Conservation (phyloP, 2,113 vertebrate genomes). For the Brachypodius melanocephalos region DNA sequence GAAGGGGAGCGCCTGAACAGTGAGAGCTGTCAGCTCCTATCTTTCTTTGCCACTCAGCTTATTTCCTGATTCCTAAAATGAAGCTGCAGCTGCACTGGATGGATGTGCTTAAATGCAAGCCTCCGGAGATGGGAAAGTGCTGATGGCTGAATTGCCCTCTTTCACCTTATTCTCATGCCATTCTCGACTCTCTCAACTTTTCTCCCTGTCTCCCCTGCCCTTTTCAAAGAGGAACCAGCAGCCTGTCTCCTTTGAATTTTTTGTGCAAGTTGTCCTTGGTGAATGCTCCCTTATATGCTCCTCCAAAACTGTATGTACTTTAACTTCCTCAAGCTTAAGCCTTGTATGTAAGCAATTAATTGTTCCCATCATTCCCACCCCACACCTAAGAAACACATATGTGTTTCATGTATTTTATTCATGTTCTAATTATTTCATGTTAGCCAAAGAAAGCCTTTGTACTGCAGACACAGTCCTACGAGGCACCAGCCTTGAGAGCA, state of each 20-base stretch:
- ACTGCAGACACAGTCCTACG: background rate
- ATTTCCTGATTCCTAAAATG: conserved; percentile 67
- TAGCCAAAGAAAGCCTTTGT: background rate
- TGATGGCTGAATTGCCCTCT: conserved; percentile 53
- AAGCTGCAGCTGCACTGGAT: conserved; percentile 61
- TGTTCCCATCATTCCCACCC: background rate
- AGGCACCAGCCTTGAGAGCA: background rate
- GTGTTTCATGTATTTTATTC: background rate
- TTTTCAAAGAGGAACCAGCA: background rate
- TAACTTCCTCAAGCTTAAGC: background rate
- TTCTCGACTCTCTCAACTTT: background rate
- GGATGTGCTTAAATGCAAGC: conserved; percentile 51
- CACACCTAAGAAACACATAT: background rate
- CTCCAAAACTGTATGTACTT: background rate
- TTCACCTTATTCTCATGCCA: conserved; percentile 29
- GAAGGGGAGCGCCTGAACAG: conserved; percentile 39
- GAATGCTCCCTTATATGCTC: background rate
- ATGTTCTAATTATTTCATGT: background rate
- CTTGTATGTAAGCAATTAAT: background rate
- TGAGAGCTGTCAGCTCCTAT: conserved; percentile 52
- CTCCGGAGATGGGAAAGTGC: conserved; percentile 58
- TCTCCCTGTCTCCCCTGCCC: background rate
- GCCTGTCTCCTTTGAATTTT: background rate
- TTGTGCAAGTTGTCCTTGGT: background rate
- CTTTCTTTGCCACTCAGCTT: conserved; percentile 61